phyloP scores from a whole-genome alignment of 2,888 invertebrate genomes.

The Cerastis rubricosa region DNA sequence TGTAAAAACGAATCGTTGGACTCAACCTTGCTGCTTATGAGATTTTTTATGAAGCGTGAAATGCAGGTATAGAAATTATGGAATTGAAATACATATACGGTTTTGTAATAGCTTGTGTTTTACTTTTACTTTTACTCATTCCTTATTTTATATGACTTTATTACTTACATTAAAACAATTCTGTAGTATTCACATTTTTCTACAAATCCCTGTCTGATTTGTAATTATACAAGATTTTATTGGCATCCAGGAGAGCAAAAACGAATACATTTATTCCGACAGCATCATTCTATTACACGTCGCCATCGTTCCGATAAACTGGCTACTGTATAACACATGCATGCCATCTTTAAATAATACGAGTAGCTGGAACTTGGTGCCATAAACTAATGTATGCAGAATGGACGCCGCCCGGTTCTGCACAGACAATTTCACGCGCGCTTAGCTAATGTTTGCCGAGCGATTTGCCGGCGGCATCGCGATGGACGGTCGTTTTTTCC shows the following conservation, averaged over 20 bases:
- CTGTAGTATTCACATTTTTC: neutral
- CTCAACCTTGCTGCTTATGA: slow-evolving; percentile 79
- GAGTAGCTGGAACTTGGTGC: slow-evolving; percentile 70
- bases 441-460: slow-evolving; percentile 87
- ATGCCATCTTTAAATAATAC: slow-evolving; percentile 71
- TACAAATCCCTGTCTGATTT: neutral
- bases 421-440: slow-evolving; percentile 87
- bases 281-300: slow-evolving; percentile 30
- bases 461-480: slow-evolving; percentile 83
- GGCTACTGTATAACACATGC: slow-evolving; percentile 60
- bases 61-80: slow-evolving; percentile 80
- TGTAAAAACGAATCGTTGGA: slow-evolving; percentile 74
- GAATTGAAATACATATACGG: slow-evolving; percentile 64
- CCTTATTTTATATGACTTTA: slow-evolving; percentile 40
- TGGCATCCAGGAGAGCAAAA: slow-evolving; percentile 1
- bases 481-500: slow-evolving; percentile 74
- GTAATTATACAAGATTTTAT: slow-evolving; percentile 18
- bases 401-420: slow-evolving; percentile 74
- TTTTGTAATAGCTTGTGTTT: slow-evolving; percentile 63
- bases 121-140: slow-evolving; percentile 49
- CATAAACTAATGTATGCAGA: slow-evolving; percentile 79
- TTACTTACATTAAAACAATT: slow-evolving; percentile 26
- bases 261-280: slow-evolving; percentile 19
- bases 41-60: slow-evolving; percentile 84
- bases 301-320: slow-evolving; percentile 62